Base-by-base conservation (phyloP, 2,113 vertebrate genomes). In the Gila orcuttii region DNA sequence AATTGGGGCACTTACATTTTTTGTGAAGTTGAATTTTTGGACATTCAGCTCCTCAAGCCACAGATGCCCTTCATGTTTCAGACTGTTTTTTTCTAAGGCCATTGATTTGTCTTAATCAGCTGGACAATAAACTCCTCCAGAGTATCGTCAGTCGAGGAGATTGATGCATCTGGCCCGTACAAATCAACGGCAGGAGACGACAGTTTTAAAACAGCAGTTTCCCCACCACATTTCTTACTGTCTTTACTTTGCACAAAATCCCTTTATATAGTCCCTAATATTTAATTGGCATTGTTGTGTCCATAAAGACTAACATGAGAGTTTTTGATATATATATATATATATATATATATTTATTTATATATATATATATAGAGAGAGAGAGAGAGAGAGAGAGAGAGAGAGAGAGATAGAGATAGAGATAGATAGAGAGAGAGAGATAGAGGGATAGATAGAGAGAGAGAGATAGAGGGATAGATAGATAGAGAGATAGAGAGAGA, bases 31-130 rank as follows among this genome's bases (percentile, higher is more conserved):
- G 25, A 76, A 57, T 57, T 21, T 76, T 31, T 31, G 13, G 28
- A 23, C 10, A 11, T 57, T 57, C 6, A 79, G 6, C 55, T 78
- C 12, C 73, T 50, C 36, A 45, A 64, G 59, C 57, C 7, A 10
- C 62, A 45, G 59, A 64, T 80, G 64, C 25, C 2, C 45, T 52
- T 28, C 36, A 42, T 6, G 11, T 74, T 45, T 74, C 21, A n/a
- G 21, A 21, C 23, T 42, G 57, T 1, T 0, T 8, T 1, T 62
- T 25, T 64, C 1, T 47, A 80, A 64, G 23, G 25, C 8, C 59
- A 62, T 47, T 42, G 59, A 21, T 47, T 4, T 17, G 59, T 45
- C 39, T 80, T 47, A 80, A 80, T 64, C n/a, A 62, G 57, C 77
- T 25, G 33, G 57, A 62, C 77, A 62, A 15, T 36, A 7, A 62